phyloP scores from a whole-genome alignment of 2,888 invertebrate species.

The Spodoptera picta region DNA sequence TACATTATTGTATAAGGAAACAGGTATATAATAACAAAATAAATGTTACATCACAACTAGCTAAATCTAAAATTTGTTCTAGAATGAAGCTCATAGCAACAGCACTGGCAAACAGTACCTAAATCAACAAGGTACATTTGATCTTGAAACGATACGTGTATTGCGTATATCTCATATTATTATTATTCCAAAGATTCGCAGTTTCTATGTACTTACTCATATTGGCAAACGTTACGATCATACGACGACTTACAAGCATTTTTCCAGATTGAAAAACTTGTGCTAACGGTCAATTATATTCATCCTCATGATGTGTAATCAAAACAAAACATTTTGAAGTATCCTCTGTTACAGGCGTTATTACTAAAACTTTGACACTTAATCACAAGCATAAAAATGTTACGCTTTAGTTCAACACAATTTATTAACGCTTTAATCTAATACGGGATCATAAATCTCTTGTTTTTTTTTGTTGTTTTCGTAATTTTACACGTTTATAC shows the following conservation, averaged over 20 bases:
- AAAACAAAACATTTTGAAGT: conserved; percentile 51
- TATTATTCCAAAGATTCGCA: conserved; percentile 1
- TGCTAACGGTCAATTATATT: conserved; percentile 39
- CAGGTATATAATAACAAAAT: too few relatives aligned
- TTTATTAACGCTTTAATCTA: conserved; percentile 57
- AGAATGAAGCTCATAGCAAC: too few relatives aligned
- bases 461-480: conserved; percentile 27
- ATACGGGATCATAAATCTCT: conserved; percentile 50
- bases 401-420: conserved; percentile 48
- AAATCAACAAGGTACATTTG: too few relatives aligned
- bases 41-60: too few relatives aligned
- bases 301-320: conserved; percentile 31
- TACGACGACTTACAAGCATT: conserved; percentile 17
- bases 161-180: too few relatives aligned
- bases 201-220: conserved; percentile 18
- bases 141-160: too few relatives aligned
- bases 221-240: conserved; percentile 13
- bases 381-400: conserved; percentile 51
- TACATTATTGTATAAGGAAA: too few relatives aligned
- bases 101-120: too few relatives aligned
- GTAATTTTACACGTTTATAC: conserved; percentile 14
- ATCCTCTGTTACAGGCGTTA: conserved; percentile 43
- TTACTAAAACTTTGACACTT: conserved; percentile 54
- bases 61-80: too few relatives aligned
- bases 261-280: conserved; percentile 49